A percentile compares a stretch with the other conserved stretches of the same genome.
Conservation (phyloP, 2,888 invertebrate genomes). For the Athalia rosae region DNA sequence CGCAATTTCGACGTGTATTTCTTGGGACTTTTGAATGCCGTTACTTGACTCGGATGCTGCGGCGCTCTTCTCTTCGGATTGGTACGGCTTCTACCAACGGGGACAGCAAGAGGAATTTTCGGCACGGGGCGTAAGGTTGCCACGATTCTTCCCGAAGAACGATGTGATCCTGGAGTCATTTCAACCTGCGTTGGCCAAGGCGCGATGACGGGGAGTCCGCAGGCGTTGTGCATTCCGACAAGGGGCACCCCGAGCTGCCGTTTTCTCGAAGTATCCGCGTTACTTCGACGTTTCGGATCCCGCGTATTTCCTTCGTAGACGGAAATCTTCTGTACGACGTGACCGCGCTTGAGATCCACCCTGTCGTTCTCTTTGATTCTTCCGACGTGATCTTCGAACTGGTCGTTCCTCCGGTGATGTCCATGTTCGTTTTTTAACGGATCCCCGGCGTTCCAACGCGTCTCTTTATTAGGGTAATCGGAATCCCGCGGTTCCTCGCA, state of each 20-base stretch:
- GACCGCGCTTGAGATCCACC: constrained; percentile 56
- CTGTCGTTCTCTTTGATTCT: background rate
- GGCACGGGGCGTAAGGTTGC: constrained; percentile 25
- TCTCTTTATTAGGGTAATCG: background rate
- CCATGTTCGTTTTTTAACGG: background rate
- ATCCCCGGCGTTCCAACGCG: background rate
- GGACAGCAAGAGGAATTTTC: constrained; percentile 35
- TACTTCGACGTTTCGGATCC: constrained; percentile 19
- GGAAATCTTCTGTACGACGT: constrained; percentile 66
- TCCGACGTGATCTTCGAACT: constrained; percentile 30
- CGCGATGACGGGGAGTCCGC: constrained; percentile 64
- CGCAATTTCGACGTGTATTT: constrained; percentile 47
- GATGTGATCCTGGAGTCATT: constrained; percentile 32
- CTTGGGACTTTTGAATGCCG: constrained; percentile 46
- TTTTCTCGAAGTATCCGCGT: constrained; percentile 52
- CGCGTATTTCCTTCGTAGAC: constrained; percentile 65
- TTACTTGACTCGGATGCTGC: constrained; percentile 35
- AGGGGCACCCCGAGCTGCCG: constrained; percentile 67
- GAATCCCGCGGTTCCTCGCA: background rate
- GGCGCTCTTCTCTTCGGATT: constrained; percentile 46
- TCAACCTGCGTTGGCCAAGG: constrained; percentile 53
- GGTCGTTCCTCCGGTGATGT: constrained; percentile 18
- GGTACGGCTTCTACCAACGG: constrained; percentile 30
- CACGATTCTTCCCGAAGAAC: constrained; percentile 41
- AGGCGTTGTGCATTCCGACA: constrained; percentile 69